Conservation (phyloP, 2,797 vertebrate species). For the Spea hammondii region DNA sequence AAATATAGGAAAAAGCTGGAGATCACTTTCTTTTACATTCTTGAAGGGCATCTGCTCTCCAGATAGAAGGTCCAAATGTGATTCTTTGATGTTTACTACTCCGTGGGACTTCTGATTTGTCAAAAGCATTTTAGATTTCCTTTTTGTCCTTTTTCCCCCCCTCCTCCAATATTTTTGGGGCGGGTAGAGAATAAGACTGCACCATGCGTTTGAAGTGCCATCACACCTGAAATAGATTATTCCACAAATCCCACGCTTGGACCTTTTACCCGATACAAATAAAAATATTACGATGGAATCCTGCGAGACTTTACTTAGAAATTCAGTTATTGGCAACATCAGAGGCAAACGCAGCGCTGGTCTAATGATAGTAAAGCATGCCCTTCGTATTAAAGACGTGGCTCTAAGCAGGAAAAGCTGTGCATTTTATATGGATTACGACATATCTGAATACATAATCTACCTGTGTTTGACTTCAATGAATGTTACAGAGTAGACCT, state of each 20-base stretch:
- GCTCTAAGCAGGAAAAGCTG: background rate
- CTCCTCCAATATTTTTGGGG: constrained; percentile 12
- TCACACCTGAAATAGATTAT: constrained; percentile 49
- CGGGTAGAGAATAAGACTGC: background rate
- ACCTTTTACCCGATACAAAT: constrained; percentile 5
- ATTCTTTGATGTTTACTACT: constrained; percentile 46
- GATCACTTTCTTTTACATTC: background rate
- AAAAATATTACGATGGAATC: background rate
- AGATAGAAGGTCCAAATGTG: constrained; percentile 30
- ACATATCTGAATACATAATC: no score
- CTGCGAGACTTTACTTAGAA: background rate
- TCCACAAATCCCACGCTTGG: background rate
- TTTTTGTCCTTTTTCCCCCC: constrained; percentile 30
- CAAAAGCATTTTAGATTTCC: constrained; percentile 32
- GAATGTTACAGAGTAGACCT: no score
- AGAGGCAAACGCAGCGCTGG: background rate
- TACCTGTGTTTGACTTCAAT: no score
- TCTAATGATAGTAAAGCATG: background rate
- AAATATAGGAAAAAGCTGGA: background rate
- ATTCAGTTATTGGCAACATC: constrained; percentile 1
- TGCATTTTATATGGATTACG: no score
- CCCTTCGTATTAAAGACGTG: background rate
- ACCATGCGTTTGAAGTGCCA: constrained; percentile 37
- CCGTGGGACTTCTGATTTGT: constrained; percentile 33
- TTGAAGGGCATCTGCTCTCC: constrained; percentile 37